Evolutionary conservation across 2,888 invertebrate species (phyloP), one percentile per base, ranked within the genome.

Genomic region (Petrophora chlorosata): DNA sequence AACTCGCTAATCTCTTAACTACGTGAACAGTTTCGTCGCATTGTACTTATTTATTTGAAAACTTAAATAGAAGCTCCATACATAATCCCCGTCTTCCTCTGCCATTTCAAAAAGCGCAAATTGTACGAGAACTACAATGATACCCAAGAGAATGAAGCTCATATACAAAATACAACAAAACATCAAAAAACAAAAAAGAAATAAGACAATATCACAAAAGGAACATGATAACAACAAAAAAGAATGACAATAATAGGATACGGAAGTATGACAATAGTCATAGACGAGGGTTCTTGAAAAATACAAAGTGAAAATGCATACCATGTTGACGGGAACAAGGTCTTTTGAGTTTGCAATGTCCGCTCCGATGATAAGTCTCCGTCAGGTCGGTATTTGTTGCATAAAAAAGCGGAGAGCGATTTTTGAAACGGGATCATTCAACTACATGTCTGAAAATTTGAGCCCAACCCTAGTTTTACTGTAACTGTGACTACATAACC

Each of bases 281-380:
- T 32, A 32, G 1, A 10, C 9, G 22, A 22, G 29, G 8, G 17
- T 22, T 39, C 9, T 40, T 29, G 34, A 23, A 40, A 43, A 39
- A 39, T 46, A 23, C 29, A 46, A 40, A 46, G 46, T 40, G 39
- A 34, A 46, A 39, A 45, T n/a, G 33, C 39, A 30, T 47, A 35
- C n/a, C 34, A 40, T 40, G 34, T 40, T 40, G 12, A 46, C 34
- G 3, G 33, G 28, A 13, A 38, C 45, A 25, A 46, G 15, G 28
- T 39, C 28, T 33, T 36, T 19, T 9, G 10, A 39, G 46, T 22
- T 16, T 16, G 28, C 22, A 5, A 14, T 33, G 39, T 33, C 38
- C 33, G 38, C 33, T 26, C 14, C 23, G 16, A 26, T 33, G 35
- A 19, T 29, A 26, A 16, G 13, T 32, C 36, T 10, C 10, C n/a